phyloP scores from a whole-genome alignment of 1,140 invertebrate species.

The Whitmania pigra region DNA sequence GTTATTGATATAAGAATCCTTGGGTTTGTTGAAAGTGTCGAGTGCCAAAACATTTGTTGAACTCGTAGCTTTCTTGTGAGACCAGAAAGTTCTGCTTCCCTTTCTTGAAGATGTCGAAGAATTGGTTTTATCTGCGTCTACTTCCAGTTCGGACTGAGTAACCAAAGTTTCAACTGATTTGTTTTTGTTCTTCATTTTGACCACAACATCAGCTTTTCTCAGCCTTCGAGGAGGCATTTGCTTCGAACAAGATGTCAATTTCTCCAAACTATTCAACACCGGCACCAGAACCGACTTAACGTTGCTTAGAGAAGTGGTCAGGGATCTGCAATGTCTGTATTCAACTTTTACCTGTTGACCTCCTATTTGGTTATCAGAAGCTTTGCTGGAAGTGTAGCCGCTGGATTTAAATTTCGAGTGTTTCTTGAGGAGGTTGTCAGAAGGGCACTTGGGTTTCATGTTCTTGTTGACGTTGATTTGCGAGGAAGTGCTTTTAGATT shows the following conservation, averaged over 20 bases:
- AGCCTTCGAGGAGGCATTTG: not conserved
- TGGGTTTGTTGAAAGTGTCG: not conserved
- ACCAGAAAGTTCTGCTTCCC: not conserved
- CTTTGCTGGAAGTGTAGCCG: not conserved
- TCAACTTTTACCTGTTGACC: not conserved
- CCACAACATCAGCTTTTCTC: not conserved
- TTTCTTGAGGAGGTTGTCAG: not conserved
- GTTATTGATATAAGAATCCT: not conserved
- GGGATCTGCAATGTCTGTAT: not conserved
- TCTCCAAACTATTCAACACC: not conserved
- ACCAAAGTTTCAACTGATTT: conserved; percentile 10
- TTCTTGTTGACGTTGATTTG: conserved; percentile 3
- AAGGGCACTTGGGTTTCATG: conserved; percentile 1
- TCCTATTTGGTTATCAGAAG: not conserved
- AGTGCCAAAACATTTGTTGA: not conserved
- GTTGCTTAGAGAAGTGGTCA: conserved; percentile 6
- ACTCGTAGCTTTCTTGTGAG: not conserved
- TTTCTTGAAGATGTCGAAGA: not conserved
- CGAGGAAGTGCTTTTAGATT: not conserved
- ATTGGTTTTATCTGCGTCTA: not conserved
- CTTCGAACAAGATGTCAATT: not conserved
- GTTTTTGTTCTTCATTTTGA: conserved; percentile 6
- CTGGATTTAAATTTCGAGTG: not conserved
- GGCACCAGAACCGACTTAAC: conserved; percentile 4
- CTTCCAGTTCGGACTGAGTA: not conserved